Evolutionary conservation across 2,888 invertebrate genomes (phyloP).

Genomic region (Leptopterna dolabrata): DNA sequence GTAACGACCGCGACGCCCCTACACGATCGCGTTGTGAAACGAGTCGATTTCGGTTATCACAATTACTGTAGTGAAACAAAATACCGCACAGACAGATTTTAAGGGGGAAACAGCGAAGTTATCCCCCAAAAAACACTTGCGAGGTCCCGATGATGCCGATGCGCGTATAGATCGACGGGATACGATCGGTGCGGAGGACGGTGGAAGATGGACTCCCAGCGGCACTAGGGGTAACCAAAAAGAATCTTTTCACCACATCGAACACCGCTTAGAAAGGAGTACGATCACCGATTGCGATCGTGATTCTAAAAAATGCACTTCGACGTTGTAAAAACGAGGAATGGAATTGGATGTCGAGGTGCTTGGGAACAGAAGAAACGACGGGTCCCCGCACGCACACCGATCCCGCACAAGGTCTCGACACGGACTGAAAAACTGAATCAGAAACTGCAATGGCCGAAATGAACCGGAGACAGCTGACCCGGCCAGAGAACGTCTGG

Average conservation of each 20-base stretch:
- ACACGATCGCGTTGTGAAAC: neutral
- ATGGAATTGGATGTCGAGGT: neutral
- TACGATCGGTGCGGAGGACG: neutral
- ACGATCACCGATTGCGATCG: neutral
- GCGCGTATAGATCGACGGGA: neutral
- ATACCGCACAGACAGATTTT: neutral
- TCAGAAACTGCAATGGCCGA: constrained; percentile 20
- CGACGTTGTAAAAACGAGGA: neutral
- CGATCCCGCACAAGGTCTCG: constrained; percentile 17
- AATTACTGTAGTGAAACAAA: neutral
- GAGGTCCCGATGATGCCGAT: neutral
- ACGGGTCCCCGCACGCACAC: neutral
- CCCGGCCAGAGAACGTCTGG: neutral
- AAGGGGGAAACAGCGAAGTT: neutral
- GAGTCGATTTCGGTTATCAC: neutral
- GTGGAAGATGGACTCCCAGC: neutral
- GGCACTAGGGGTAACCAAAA: neutral
- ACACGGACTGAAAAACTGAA: neutral
- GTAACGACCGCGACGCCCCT: neutral
- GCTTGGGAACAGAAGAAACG: neutral
- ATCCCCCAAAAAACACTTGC: constrained; percentile 5
- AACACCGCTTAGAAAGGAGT: neutral
- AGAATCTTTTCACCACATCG: neutral
- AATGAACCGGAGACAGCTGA: constrained; percentile 1
- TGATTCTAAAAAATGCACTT: neutral